A percentile compares a stretch with the other conserved stretches of the same genome.
Evolutionary conservation across 92 coral and sea anemone species (phyloP).

Genomic region (Siderastrea siderea): DNA sequence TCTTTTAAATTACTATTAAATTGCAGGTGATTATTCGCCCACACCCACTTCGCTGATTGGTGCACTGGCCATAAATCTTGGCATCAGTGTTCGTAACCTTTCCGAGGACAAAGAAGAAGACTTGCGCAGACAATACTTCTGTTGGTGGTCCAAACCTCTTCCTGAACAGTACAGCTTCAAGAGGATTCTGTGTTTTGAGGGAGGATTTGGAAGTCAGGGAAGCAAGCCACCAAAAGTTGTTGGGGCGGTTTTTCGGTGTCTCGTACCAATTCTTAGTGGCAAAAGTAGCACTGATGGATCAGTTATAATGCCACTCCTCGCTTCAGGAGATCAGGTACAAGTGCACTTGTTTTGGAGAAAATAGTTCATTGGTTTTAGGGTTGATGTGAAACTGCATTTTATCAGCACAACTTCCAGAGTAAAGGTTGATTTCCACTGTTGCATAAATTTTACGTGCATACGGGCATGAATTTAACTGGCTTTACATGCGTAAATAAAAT

Average conservation of each 20-base stretch:
- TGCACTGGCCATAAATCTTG: constrained; percentile 77
- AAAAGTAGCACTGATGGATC: constrained; percentile 75
- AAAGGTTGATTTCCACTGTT: no score
- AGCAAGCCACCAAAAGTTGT: constrained; percentile 85
- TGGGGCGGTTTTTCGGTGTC: constrained; percentile 96
- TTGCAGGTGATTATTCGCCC: constrained; percentile 90
- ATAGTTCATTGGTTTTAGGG: no score
- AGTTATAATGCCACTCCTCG: constrained; percentile 94
- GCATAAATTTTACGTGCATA: no score
- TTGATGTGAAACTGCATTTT: no score
- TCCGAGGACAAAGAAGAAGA: constrained; percentile 96
- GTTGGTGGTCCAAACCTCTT: constrained; percentile 99
- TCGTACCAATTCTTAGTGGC: constrained; percentile 85
- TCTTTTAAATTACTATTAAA: no score
- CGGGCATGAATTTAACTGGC: no score
- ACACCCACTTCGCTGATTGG: constrained; percentile 93
- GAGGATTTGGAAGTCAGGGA: constrained; percentile 82
- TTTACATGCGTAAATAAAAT: no score
- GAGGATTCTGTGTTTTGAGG: constrained; percentile 95
- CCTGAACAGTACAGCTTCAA: constrained; percentile 81
- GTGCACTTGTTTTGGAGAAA: neutral
- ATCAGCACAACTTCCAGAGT: no score
- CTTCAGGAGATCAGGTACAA: constrained; percentile 92
- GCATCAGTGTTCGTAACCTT: constrained; percentile 81
- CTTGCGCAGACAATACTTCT: constrained; percentile 85